Base-by-base conservation (phyloP, 2,797 vertebrate genomes). In the Siniperca scherzeri region DNA sequence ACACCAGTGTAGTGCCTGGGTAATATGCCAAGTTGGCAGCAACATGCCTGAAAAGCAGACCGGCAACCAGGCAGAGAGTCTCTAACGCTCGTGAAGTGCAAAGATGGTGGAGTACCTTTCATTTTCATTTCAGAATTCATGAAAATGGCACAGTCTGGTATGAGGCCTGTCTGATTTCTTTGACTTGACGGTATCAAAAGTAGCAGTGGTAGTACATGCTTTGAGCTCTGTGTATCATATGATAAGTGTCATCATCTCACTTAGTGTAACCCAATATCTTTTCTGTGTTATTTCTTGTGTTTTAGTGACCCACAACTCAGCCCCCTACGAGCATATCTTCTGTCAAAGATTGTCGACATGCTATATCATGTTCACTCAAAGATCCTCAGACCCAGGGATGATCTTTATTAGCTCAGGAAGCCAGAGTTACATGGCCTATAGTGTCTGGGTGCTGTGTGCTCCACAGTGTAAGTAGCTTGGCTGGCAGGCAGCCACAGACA, bases 1-100 rank as follows among this genome's bases (percentile, higher is more conserved):
- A 85, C 85, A 86, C 83, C 87, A 88, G 78, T 70, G 93, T 83
- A 82, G 82, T 30, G 79, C 78, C 87, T 53, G 78, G 78, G 88
- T 90, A 87, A 76, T 79, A 59, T 73, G 91, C 92, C 94, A 94
- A 94, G 84, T 90, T 94, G 94, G 93, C 94, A 93, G 68, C n/a
- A 33, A 21, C 60, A 40, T 53, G 75, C 74, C 78, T 81, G 81
- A 86, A 84, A 90, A 78, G 75, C 83, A 81, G 82, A 86, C 76
- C 61, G 85, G 88, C 77, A 81, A 78, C 78, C 82, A 90, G 71
- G 87, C 78, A 75, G 52, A 70, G 81, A 74, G 81, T 53, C 80
- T 83, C 75, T 77, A 71, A 77, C 19, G 30, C 83, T 91, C 56
- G 74, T 82, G 72, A 74, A 87, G 85, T 83, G 78, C 74, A 89